These are phyloP conservation scores for Tridacna crocea DNA, from an alignment of 2,888 invertebrate genomes.

Conservation along the genomic window DNA sequence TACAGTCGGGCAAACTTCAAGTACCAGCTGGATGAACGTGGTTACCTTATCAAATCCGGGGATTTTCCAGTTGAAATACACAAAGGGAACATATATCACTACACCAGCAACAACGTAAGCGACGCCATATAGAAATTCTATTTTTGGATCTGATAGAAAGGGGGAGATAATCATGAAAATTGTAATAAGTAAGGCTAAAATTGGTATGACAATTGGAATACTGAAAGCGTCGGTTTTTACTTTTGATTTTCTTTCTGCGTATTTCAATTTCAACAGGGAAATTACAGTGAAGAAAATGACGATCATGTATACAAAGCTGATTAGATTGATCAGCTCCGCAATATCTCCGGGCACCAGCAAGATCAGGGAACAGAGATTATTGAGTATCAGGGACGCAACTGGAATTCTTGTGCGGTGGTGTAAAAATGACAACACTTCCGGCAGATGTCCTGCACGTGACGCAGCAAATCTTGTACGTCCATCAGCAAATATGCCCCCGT, in stretches of 20 bases:
- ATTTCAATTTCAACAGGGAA: not conserved
- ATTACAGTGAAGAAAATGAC: not conserved
- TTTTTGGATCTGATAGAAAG: constrained; percentile 45
- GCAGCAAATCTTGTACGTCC: constrained; percentile 52
- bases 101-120: constrained; percentile 45
- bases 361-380: constrained; percentile 33
- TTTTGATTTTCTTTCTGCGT: not conserved
- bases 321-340: constrained; percentile 39
- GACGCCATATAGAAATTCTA: constrained; percentile 58
- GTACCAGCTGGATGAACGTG: constrained; percentile 27
- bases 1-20: constrained; percentile 52
- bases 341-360: constrained; percentile 50
- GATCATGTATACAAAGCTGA: constrained; percentile 30
- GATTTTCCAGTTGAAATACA: constrained; percentile 32
- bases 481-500: constrained; percentile 48
- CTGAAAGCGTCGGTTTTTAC: constrained; percentile 21
- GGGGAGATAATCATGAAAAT: constrained; percentile 55
- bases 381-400: constrained; percentile 27
- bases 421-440: constrained; percentile 55
- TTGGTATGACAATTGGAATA: constrained; percentile 44
- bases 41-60: constrained; percentile 49
- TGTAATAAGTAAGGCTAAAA: constrained; percentile 38
- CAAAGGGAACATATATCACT: constrained; percentile 53
- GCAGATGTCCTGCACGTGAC: constrained; percentile 58
- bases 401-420: constrained; percentile 53